phyloP scores from a whole-genome alignment of 1,140 invertebrate genomes.

The Drosophila tropicalis region DNA sequence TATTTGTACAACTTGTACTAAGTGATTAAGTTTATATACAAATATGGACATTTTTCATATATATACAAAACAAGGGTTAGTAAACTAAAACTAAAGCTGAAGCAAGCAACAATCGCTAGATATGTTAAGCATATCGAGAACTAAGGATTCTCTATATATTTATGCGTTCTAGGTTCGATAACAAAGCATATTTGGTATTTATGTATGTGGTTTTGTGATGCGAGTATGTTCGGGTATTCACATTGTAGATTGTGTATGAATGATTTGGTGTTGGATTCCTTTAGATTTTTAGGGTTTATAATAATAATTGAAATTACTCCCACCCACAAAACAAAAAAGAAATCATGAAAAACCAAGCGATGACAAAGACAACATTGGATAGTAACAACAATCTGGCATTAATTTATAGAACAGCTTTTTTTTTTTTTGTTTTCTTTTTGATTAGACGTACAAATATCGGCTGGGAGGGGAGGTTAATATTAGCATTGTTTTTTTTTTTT shows the following conservation, averaged over 20 bases:
- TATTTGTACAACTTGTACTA: conserved; percentile 39
- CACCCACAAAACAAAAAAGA: not conserved
- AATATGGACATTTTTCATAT: conserved; percentile 4
- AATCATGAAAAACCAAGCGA: conserved; percentile 3
- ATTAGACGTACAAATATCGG: conserved; percentile 31
- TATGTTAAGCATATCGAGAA: conserved; percentile 35
- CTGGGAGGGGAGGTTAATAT: conserved; percentile 16
- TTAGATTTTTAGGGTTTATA: not conserved
- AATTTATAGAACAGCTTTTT: conserved; percentile 4
- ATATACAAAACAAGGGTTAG: conserved; percentile 46
- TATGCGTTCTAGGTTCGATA: conserved; percentile 41
- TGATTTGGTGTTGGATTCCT: not conserved
- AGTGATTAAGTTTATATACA: conserved; percentile 34
- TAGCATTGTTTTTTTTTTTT: conserved; percentile 31
- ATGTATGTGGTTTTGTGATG: not conserved
- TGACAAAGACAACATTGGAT: conserved; percentile 17
- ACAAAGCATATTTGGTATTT: conserved; percentile 25
- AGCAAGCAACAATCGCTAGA: conserved; percentile 55
- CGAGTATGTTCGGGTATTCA: conserved; percentile 42
- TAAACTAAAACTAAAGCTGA: conserved; percentile 55
- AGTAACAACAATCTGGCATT: conserved; percentile 25
- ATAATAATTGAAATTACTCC: conserved; percentile 19
- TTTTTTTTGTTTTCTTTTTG: not conserved
- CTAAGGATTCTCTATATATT: conserved; percentile 16
- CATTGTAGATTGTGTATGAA: conserved; percentile 32